Evolutionary conservation across 2,113 vertebrate species (phyloP).

Genomic region (Thryonomys swinderianus): DNA sequence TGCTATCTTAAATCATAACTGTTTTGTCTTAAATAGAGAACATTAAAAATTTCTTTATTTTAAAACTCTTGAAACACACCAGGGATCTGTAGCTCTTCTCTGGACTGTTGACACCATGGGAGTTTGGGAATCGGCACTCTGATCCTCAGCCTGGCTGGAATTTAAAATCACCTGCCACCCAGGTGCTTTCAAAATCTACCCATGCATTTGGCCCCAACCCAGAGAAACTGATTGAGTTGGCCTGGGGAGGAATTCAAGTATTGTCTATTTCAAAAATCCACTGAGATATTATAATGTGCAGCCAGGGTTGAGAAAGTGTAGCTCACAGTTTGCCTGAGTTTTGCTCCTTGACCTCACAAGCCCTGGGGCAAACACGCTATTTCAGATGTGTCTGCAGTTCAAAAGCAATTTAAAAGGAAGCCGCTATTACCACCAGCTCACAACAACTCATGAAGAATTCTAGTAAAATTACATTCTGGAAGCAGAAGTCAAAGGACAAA

Average conservation of each 20-base stretch:
- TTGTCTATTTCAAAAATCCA: neutral
- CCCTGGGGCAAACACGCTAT: neutral
- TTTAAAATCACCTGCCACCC: neutral
- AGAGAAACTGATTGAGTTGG: neutral
- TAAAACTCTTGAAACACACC: neutral
- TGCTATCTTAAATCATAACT: neutral
- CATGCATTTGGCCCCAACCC: neutral
- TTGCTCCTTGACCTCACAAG: slow-evolving; percentile 33
- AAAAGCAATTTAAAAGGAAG: slow-evolving; percentile 66
- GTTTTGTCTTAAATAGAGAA: neutral
- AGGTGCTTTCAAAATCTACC: neutral
- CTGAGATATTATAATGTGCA: neutral
- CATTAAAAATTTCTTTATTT: neutral
- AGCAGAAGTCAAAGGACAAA: slow-evolving; percentile 64
- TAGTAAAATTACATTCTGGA: slow-evolving; percentile 58
- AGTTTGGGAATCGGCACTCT: neutral
- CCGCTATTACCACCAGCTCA: neutral
- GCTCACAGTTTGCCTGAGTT: neutral
- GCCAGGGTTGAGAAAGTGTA: neutral
- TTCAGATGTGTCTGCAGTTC: slow-evolving; percentile 55
- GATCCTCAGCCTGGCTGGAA: neutral
- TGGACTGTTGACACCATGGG: neutral
- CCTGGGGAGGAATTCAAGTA: neutral
- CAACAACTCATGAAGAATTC: neutral
- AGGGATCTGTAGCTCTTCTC: neutral